These are phyloP conservation scores for Pagrus major DNA, from an alignment of 2,113 vertebrate species.

Conservation along the genomic window DNA sequence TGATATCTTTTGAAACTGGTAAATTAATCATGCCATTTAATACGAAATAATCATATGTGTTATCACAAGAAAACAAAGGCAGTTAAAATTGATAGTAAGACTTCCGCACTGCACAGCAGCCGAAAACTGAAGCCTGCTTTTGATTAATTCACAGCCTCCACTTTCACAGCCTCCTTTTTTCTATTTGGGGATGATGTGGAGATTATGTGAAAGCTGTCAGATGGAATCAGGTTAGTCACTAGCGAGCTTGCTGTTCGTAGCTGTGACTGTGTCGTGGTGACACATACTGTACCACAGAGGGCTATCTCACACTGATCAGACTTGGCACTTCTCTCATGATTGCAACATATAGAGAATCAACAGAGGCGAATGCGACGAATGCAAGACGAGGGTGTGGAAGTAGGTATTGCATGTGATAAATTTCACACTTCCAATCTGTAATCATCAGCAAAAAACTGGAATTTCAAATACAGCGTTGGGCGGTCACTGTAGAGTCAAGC, in stretches of 20 bases:
- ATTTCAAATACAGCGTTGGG: slow-evolving; percentile 11
- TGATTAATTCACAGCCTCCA: slow-evolving; percentile 50
- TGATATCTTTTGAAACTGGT: slow-evolving; percentile 24
- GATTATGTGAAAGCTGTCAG: slow-evolving; percentile 78
- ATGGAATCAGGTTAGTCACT: slow-evolving; percentile 74
- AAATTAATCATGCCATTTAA: slow-evolving; percentile 40
- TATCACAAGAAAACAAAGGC: slow-evolving; percentile 14
- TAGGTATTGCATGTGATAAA: slow-evolving; percentile 10
- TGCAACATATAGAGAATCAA: slow-evolving; percentile 32
- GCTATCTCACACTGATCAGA: slow-evolving; percentile 53
- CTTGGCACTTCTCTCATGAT: slow-evolving; percentile 54
- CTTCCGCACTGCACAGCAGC: slow-evolving; percentile 7
- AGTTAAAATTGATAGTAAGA: slow-evolving; percentile 12
- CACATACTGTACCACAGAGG: slow-evolving; percentile 47
- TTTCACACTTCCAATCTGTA: slow-evolving; percentile 26
- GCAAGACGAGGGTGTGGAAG: slow-evolving; percentile 13
- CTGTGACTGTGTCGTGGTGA: slow-evolving; percentile 57
- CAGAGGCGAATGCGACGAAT: slow-evolving; percentile 10
- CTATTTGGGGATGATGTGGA: slow-evolving; percentile 63
- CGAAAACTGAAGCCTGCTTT: slow-evolving; percentile 12
- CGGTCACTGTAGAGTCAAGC: neutral
- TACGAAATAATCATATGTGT: slow-evolving; percentile 33
- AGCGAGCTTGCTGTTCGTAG: slow-evolving; percentile 42
- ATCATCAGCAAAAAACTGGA: slow-evolving; percentile 3
- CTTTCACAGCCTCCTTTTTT: slow-evolving; percentile 41